Percentiles rank a stretch among this genome's conserved stretches.
Conservation (phyloP, 2,797 vertebrate genomes). For the Mormyrus hasselquistii region DNA sequence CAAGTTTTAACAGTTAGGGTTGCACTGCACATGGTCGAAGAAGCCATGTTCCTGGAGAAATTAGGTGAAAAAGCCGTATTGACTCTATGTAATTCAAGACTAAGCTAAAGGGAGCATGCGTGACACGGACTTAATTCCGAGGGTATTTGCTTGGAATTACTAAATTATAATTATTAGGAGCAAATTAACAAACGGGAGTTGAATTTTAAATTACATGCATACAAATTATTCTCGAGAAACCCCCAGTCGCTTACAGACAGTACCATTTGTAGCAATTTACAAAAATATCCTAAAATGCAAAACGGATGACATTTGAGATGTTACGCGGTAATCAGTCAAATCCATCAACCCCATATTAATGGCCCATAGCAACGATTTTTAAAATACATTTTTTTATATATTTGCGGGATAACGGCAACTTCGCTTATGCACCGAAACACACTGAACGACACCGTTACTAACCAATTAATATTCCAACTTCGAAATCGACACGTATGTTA, state of each 20-base stretch:
- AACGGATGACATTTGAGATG: not conserved
- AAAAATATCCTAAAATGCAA: not conserved
- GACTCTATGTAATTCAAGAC: not conserved
- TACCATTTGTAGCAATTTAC: not conserved
- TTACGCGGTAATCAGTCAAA: not conserved
- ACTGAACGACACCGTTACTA: not conserved
- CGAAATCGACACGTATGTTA: not conserved
- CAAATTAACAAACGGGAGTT: not conserved
- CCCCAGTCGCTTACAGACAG: not conserved
- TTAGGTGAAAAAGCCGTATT: not conserved
- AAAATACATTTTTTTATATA: not conserved
- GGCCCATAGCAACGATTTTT: not conserved
- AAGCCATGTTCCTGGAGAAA: not conserved
- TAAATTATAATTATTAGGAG: not conserved
- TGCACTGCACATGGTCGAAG: not conserved
- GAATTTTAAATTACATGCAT: constrained; percentile 4
- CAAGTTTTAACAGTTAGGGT: not conserved
- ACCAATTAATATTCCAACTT: not conserved
- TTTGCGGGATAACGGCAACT: not conserved
- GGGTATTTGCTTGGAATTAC: not conserved
- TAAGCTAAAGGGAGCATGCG: not conserved
- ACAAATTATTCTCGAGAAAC: not conserved
- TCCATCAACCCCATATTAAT: not conserved
- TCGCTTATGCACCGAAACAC: not conserved
- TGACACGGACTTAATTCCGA: not conserved